Conservation (phyloP, 2,888 invertebrate genomes). For the Celastrina argiolus region DNA sequence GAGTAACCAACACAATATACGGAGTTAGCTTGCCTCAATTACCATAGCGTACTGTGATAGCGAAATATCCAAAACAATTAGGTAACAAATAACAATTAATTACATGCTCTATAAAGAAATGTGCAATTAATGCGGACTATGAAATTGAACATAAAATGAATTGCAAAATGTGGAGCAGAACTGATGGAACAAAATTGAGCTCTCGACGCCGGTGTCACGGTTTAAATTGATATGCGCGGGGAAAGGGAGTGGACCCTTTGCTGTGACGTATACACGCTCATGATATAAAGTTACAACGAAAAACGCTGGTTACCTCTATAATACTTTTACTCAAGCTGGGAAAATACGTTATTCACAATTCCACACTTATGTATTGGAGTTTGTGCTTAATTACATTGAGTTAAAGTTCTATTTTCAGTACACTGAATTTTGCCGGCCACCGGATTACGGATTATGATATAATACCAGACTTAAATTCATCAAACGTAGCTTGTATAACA, state of each 20-base stretch:
- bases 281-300: background rate
- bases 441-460: too few species aligned
- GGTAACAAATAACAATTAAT: constrained; percentile 6
- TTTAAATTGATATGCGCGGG: background rate
- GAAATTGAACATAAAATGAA: constrained; percentile 17
- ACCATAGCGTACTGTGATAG: background rate
- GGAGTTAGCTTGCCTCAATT: too few species aligned
- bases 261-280: background rate
- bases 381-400: too few species aligned
- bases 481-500: background rate
- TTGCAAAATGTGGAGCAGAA: constrained; percentile 14
- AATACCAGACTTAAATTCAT: too few species aligned
- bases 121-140: constrained; percentile 7
- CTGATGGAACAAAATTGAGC: constrained; percentile 13
- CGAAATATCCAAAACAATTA: constrained; percentile 3
- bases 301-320: background rate
- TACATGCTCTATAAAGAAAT: constrained; percentile 18
- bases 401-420: too few species aligned
- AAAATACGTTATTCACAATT: too few species aligned
- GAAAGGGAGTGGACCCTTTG: background rate
- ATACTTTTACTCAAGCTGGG: too few species aligned
- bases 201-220: background rate
- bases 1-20: too few species aligned
- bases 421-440: too few species aligned
- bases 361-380: too few species aligned